phyloP scores from a whole-genome alignment of 1,140 invertebrate species.

The Drosophila mauritiana region DNA sequence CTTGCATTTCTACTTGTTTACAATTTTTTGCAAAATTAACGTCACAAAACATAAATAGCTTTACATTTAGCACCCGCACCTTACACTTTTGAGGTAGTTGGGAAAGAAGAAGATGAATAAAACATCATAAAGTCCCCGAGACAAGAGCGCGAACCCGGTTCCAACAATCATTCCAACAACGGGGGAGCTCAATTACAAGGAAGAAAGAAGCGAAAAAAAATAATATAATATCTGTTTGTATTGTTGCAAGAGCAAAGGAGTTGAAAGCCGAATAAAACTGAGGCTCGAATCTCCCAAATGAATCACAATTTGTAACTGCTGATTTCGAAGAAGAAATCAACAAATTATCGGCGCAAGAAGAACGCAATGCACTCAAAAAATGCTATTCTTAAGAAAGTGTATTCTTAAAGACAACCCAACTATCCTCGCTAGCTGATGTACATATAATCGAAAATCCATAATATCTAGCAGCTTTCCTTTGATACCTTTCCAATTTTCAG shows the following conservation, averaged over 20 bases:
- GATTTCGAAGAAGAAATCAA: neutral
- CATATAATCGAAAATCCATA: neutral
- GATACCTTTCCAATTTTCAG: slow-evolving; percentile 2
- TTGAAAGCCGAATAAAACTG: neutral
- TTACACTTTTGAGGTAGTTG: slow-evolving; percentile 8
- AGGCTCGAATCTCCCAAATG: neutral
- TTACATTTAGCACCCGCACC: neutral
- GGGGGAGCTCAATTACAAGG: slow-evolving; percentile 13
- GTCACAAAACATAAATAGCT: too few relatives aligned
- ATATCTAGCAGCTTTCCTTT: neutral
- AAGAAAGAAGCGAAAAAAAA: neutral
- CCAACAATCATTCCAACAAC: slow-evolving; percentile 11
- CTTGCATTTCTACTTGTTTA: too few relatives aligned
- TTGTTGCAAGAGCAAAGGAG: slow-evolving; percentile 12
- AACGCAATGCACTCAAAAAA: too few relatives aligned
- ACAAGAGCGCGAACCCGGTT: slow-evolving; percentile 11
- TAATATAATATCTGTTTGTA: slow-evolving; percentile 8
- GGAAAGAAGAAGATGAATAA: slow-evolving; percentile 25
- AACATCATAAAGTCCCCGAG: slow-evolving; percentile 22
- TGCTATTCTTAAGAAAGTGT: too few relatives aligned
- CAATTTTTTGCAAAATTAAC: too few relatives aligned
- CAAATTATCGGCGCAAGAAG: neutral
- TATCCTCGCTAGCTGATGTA: too few relatives aligned
- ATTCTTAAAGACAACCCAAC: neutral
- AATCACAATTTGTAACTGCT: slow-evolving; percentile 16